phyloP scores from a whole-genome alignment of 1,140 invertebrate species.

The Danaus melanippus region DNA sequence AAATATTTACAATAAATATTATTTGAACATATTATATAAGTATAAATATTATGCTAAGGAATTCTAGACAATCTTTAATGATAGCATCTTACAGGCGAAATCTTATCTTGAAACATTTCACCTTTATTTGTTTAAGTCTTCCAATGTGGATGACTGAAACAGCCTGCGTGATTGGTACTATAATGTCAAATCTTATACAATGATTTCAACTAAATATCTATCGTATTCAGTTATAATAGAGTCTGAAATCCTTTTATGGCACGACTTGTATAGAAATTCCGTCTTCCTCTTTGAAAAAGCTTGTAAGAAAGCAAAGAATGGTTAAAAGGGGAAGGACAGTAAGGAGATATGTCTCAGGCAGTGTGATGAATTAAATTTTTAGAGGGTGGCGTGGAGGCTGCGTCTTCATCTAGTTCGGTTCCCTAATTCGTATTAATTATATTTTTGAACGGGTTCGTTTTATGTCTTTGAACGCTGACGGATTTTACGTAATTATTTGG shows the following conservation, averaged over 20 bases:
- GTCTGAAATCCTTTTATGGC: too few species aligned
- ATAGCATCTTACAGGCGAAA: slow-evolving; percentile 42
- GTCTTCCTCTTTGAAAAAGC: slow-evolving; percentile 60
- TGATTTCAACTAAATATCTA: too few species aligned
- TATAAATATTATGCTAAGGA: neutral
- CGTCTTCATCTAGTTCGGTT: slow-evolving; percentile 55
- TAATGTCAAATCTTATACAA: slow-evolving; percentile 23
- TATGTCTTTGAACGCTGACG: neutral
- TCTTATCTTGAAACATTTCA: slow-evolving; percentile 50
- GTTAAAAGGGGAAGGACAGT: slow-evolving; percentile 59
- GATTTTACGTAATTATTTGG: too few species aligned
- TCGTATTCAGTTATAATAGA: too few species aligned
- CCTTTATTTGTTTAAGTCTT: slow-evolving; percentile 69
- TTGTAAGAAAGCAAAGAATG: slow-evolving; percentile 69
- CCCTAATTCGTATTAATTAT: slow-evolving; percentile 67
- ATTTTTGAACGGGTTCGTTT: slow-evolving; percentile 39
- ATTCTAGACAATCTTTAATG: slow-evolving; percentile 38
- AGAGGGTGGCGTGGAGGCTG: slow-evolving; percentile 55
- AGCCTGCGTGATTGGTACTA: slow-evolving; percentile 36
- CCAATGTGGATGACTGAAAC: slow-evolving; percentile 64
- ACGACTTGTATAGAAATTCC: slow-evolving; percentile 3
- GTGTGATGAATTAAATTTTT: slow-evolving; percentile 72
- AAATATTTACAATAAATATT: too few species aligned
- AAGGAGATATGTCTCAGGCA: slow-evolving; percentile 62
- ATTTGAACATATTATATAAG: too few species aligned